These are phyloP conservation scores for Pituophis catenifer DNA, from an alignment of 2,113 vertebrate genomes.

Conservation along the genomic window DNA sequence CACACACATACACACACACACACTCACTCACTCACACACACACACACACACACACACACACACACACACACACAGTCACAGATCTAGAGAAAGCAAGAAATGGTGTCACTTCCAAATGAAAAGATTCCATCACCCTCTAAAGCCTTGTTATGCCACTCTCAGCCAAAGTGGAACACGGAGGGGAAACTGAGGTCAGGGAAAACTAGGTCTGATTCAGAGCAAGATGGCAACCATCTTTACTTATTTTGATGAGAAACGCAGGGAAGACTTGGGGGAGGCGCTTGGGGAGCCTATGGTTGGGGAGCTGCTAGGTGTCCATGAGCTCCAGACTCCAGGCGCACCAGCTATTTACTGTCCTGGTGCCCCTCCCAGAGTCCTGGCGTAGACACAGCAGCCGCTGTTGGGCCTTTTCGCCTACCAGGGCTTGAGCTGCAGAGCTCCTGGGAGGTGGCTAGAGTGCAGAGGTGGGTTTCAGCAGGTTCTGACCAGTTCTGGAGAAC, in stretches of 20 bases:
- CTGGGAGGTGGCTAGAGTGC: not conserved
- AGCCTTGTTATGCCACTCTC: not conserved
- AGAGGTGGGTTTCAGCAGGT: too few species aligned
- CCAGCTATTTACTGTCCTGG: not conserved
- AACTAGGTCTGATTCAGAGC: not conserved
- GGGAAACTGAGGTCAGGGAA: not conserved
- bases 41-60: too few species aligned
- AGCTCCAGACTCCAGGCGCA: not conserved
- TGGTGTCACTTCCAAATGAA: too few species aligned
- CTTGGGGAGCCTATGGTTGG: not conserved
- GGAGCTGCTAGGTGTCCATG: not conserved
- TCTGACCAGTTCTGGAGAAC: too few species aligned
- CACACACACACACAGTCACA: not conserved
- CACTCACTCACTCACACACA: too few species aligned
- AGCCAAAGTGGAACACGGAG: not conserved
- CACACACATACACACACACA: too few species aligned
- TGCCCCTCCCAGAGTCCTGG: not conserved
- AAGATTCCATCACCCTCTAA: too few species aligned
- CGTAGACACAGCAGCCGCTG: not conserved
- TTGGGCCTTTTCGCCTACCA: not conserved
- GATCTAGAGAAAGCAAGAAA: not conserved
- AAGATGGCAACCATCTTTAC: not conserved
- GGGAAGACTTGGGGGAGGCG: not conserved
- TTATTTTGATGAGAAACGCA: not conserved
- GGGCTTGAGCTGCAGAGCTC: not conserved